A percentile compares a stretch with the other conserved stretches of the same genome.
Conservation (phyloP, 2,888 invertebrate species). For the Caenorhabditis doughertyi region DNA sequence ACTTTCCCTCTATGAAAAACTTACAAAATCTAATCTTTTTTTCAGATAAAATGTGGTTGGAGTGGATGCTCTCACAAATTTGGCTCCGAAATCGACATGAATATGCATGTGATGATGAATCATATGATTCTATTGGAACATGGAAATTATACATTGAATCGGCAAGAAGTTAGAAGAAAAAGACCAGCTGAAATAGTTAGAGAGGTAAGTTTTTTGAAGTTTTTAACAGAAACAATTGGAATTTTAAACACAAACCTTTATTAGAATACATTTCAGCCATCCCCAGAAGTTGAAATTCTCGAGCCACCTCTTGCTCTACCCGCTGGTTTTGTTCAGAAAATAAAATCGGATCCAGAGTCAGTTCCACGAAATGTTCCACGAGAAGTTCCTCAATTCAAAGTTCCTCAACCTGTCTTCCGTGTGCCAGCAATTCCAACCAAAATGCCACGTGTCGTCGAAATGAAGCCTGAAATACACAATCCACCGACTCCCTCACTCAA, state of each 20-base stretch:
- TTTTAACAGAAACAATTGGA: no score
- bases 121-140: conserved; percentile 33
- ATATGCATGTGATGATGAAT: conserved; percentile 51
- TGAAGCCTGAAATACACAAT: background rate
- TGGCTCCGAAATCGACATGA: conserved; percentile 50
- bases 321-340: no score
- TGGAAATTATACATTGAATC: conserved; percentile 20
- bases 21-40: background rate
- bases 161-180: background rate
- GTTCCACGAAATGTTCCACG: no score
- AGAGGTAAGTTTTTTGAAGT: conserved; percentile 2
- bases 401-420: no score
- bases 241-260: no score
- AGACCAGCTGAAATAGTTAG: background rate
- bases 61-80: conserved; percentile 10
- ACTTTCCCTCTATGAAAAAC: background rate
- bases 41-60: conserved; percentile 47
- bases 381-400: background rate
- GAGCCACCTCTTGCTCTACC: background rate
- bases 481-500: background rate
- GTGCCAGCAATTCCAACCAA: background rate
- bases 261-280: background rate
- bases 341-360: no score
- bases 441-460: background rate
- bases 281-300: background rate